Conservation (phyloP, 1,140 invertebrate species). For the Hycleus phaleratus region DNA sequence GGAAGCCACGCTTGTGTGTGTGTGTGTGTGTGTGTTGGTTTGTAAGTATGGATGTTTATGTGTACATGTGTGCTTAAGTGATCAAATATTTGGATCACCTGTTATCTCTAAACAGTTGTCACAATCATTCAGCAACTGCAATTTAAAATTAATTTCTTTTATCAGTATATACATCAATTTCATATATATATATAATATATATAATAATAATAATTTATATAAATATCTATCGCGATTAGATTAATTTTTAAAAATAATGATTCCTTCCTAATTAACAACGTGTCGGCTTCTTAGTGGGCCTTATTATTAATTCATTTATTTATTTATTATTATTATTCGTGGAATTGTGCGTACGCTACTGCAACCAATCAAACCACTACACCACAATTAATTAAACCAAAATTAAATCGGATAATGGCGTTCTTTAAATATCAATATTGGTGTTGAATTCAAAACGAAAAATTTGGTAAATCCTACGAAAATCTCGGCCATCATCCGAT, state of each 20-base stretch:
- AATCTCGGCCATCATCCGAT: too few species aligned
- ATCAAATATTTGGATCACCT: conserved; percentile 12
- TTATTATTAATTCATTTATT: not conserved
- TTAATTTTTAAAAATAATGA: conserved; percentile 36
- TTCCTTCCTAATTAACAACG: conserved; percentile 35
- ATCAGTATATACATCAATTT: conserved; percentile 23
- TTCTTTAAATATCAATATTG: too few species aligned
- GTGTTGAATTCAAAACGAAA: too few species aligned
- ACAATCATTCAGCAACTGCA: too few species aligned
- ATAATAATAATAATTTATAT: conserved; percentile 25
- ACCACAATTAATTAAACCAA: too few species aligned
- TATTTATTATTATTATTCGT: too few species aligned
- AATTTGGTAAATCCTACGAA: too few species aligned
- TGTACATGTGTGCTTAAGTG: conserved; percentile 18
- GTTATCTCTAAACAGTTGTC: too few species aligned
- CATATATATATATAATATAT: conserved; percentile 29
- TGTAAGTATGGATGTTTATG: conserved; percentile 1
- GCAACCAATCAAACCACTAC: conserved; percentile 26
- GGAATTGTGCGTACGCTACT: conserved; percentile 28
- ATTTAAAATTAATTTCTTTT: conserved; percentile 17
- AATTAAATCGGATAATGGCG: too few species aligned
- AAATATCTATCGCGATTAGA: conserved; percentile 32
- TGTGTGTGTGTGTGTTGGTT: conserved; percentile 17
- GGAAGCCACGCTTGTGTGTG: conserved; percentile 28
- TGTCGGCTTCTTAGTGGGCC: conserved; percentile 18